Percentiles rank a stretch among this genome's conserved stretches.
Evolutionary conservation across 2,113 vertebrate genomes (phyloP).

Genomic region (Pardalotus punctatus): DNA sequence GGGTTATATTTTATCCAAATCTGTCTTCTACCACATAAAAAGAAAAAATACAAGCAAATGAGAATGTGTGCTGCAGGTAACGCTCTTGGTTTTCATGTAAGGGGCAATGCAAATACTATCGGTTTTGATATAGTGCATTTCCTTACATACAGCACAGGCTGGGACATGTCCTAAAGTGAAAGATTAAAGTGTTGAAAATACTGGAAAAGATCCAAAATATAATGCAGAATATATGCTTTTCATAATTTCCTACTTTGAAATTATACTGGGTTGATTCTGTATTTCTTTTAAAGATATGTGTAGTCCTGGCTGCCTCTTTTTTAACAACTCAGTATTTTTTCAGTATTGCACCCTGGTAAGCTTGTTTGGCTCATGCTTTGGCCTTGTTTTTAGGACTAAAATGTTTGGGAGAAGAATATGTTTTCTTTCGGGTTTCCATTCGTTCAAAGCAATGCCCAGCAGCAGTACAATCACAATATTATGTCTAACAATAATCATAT

Average conservation of each 20-base stretch:
- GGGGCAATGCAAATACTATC: not conserved
- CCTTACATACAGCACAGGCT: accelerated
- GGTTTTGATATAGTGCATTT: accelerated
- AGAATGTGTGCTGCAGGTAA: not conserved
- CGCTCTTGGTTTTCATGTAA: not conserved
- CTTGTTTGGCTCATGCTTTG: not conserved
- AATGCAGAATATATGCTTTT: not conserved
- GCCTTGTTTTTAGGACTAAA: not conserved
- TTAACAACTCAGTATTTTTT: not conserved
- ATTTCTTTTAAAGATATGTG: not conserved
- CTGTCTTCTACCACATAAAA: not conserved
- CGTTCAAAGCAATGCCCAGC: slow-evolving; percentile 31
- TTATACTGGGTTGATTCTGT: not conserved
- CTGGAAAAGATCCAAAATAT: not conserved
- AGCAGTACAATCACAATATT: slow-evolving; percentile 39
- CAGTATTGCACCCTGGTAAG: not conserved
- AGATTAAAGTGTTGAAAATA: not conserved
- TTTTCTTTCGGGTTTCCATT: not conserved
- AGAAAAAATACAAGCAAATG: not conserved
- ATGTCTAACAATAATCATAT: slow-evolving; percentile 44
- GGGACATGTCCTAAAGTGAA: not conserved
- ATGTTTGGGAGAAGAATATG: not conserved
- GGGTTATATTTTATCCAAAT: not conserved
- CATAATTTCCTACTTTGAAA: not conserved
- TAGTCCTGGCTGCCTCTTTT: not conserved